Percentiles rank a stretch among this genome's conserved stretches.
phyloP scores from a whole-genome alignment of 2,888 invertebrate genomes.

The Lacanobia oleracea region DNA sequence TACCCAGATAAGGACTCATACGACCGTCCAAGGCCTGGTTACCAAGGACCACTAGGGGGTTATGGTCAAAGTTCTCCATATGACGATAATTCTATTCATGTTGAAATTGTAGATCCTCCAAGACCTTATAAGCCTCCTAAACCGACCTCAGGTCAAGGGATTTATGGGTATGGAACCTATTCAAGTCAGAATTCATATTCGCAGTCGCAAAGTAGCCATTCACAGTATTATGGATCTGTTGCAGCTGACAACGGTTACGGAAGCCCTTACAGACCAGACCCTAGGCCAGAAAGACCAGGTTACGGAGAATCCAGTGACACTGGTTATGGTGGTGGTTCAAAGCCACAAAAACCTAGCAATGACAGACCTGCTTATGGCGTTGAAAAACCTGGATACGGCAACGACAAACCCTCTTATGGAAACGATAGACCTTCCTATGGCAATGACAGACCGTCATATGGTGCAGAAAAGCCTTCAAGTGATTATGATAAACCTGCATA shows the following conservation, averaged over 20 bases:
- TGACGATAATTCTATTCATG: slow-evolving; percentile 79
- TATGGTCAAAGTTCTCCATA: slow-evolving; percentile 80
- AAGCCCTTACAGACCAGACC: slow-evolving; percentile 45
- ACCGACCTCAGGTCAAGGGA: slow-evolving; percentile 73
- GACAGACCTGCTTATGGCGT: slow-evolving; percentile 53
- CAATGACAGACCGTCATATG: slow-evolving; percentile 43
- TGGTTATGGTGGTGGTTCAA: slow-evolving; percentile 41
- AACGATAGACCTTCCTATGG: slow-evolving; percentile 11
- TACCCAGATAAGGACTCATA: slow-evolving; percentile 65
- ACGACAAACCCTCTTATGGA: slow-evolving; percentile 18
- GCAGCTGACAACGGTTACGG: slow-evolving; percentile 59
- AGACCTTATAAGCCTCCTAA: slow-evolving; percentile 76
- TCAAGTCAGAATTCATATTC: slow-evolving; percentile 74
- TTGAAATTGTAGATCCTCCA: slow-evolving; percentile 85
- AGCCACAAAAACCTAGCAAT: slow-evolving; percentile 52
- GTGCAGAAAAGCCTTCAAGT: slow-evolving; percentile 52
- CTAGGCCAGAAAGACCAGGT: slow-evolving; percentile 47
- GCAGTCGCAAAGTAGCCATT: slow-evolving; percentile 68
- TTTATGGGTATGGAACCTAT: slow-evolving; percentile 75
- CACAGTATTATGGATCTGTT: slow-evolving; percentile 66
- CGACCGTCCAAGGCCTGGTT: slow-evolving; percentile 59
- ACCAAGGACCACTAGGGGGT: slow-evolving; percentile 72
- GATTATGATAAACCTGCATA: slow-evolving; percentile 58
- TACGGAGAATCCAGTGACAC: slow-evolving; percentile 49
- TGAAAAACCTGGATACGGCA: slow-evolving; percentile 39